These are phyloP conservation scores for Melierax canorus DNA, from an alignment of 2,113 vertebrate species.

Conservation along the genomic window DNA sequence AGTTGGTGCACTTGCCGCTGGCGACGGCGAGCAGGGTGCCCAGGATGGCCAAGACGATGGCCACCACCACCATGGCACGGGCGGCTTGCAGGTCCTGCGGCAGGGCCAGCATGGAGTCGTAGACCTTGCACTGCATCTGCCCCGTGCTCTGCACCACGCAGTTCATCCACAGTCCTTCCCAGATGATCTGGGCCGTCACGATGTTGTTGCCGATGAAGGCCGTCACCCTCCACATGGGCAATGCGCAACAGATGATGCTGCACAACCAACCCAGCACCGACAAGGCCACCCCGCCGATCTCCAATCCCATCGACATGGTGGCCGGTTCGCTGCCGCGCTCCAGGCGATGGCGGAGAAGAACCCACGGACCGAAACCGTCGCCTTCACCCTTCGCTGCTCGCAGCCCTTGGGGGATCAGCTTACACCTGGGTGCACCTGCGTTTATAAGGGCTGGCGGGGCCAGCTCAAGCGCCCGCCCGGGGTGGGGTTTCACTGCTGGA, in stretches of 20 bases:
- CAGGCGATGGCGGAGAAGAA: background rate
- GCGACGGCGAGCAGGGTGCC: conserved; percentile 82
- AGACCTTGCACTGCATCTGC: conserved; percentile 93
- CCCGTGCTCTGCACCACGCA: conserved; percentile 93
- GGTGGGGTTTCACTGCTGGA: conserved; percentile 57
- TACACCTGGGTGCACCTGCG: conserved; percentile 38
- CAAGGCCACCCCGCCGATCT: conserved; percentile 82
- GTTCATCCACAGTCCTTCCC: conserved; percentile 96
- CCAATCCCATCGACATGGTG: conserved; percentile 85
- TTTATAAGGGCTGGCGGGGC: conserved; percentile 40
- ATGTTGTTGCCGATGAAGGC: conserved; percentile 92
- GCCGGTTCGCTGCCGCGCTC: background rate
- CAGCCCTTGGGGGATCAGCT: background rate
- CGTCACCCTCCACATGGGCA: conserved; percentile 88
- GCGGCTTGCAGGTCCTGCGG: conserved; percentile 86
- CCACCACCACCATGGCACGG: conserved; percentile 84
- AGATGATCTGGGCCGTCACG: conserved; percentile 83
- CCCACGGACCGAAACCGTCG: background rate
- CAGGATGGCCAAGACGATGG: conserved; percentile 81
- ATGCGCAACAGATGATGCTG: conserved; percentile 81
- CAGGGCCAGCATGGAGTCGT: conserved; percentile 73
- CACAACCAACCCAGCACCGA: conserved; percentile 84
- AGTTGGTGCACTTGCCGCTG: conserved; percentile 91
- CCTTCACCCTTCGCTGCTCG: background rate
- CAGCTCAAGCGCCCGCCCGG: background rate